Evolutionary conservation across 2,888 invertebrate genomes (phyloP).

Genomic region (Macropis europaea): DNA sequence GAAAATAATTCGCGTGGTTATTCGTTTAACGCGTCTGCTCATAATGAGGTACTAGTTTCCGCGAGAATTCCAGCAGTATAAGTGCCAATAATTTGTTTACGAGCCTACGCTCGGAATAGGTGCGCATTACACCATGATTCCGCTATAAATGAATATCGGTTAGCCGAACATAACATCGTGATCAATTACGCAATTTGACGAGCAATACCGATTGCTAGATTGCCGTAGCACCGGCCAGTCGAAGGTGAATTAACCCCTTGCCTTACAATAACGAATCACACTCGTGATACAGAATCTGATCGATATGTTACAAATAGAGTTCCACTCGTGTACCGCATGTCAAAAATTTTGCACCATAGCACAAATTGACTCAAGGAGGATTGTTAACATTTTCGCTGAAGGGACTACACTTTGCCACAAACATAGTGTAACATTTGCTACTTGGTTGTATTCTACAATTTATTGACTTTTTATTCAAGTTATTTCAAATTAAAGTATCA

Average conservation of each 20-base stretch:
- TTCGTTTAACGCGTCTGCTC: slow-evolving; percentile 7
- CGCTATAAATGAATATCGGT: slow-evolving; percentile 39
- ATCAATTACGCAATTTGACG: slow-evolving; percentile 46
- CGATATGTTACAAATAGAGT: too few species aligned
- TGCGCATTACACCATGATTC: slow-evolving; percentile 45
- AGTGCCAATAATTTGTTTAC: slow-evolving; percentile 42
- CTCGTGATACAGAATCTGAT: too few species aligned
- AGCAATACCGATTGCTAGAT: slow-evolving; percentile 18
- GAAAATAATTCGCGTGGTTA: not conserved
- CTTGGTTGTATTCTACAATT: too few species aligned
- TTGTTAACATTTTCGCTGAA: too few species aligned
- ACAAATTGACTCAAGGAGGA: too few species aligned
- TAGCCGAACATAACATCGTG: slow-evolving; percentile 34
- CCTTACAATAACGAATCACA: too few species aligned
- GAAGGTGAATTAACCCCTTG: slow-evolving; percentile 8
- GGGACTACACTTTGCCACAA: too few species aligned
- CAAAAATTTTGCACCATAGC: too few species aligned
- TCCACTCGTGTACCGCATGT: too few species aligned
- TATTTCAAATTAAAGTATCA: too few species aligned
- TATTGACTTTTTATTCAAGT: too few species aligned
- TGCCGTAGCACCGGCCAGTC: not conserved
- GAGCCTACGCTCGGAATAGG: slow-evolving; percentile 12
- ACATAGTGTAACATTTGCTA: too few species aligned
- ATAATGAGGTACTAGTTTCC: slow-evolving; percentile 9
- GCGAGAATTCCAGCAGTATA: slow-evolving; percentile 18